Evolutionary conservation across 30 jellyfish, hydroid and myxozoan genomes (phyloP).

Genomic region (Turritopsis dohrnii): DNA sequence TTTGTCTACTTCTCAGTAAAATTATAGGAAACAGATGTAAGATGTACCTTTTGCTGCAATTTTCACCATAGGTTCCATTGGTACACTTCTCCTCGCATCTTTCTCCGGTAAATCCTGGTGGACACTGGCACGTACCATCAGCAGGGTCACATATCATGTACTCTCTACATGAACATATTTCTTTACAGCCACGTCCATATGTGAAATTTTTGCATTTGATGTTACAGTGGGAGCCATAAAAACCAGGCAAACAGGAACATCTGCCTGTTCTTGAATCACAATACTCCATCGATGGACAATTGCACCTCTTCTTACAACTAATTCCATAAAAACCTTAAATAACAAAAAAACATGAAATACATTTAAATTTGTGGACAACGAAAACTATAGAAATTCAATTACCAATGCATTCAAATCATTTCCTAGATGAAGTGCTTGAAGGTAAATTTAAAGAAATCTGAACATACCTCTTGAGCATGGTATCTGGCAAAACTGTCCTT

Average conservation of each 20-base stretch:
- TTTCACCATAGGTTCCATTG: constrained; percentile 49
- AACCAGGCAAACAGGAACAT: constrained; percentile 72
- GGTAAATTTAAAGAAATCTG: neutral
- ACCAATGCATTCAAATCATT: too few species aligned
- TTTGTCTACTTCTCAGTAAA: too few species aligned
- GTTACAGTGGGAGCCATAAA: constrained; percentile 55
- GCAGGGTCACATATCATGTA: constrained; percentile 55
- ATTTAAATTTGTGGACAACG: too few species aligned
- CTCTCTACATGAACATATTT: constrained; percentile 43
- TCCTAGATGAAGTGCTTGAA: neutral
- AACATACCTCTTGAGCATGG: constrained; percentile 72
- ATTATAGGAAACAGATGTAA: too few species aligned
- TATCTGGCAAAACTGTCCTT: constrained; percentile 57
- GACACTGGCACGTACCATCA: constrained; percentile 64
- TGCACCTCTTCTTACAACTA: constrained; percentile 44
- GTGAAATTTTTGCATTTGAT: constrained; percentile 26
- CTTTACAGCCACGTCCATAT: constrained; percentile 63
- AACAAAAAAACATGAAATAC: too few species aligned
- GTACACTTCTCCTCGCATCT: constrained; percentile 49
- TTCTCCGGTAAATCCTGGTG: constrained; percentile 57
- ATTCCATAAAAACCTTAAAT: constrained; percentile 58
- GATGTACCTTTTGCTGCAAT: constrained; percentile 44
- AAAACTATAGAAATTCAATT: too few species aligned
- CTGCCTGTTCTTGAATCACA: constrained; percentile 61
- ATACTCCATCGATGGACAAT: constrained; percentile 46